Evolutionary conservation across 92 coral and sea anemone genomes (phyloP).

Genomic region (Parazoanthus swiftii): DNA sequence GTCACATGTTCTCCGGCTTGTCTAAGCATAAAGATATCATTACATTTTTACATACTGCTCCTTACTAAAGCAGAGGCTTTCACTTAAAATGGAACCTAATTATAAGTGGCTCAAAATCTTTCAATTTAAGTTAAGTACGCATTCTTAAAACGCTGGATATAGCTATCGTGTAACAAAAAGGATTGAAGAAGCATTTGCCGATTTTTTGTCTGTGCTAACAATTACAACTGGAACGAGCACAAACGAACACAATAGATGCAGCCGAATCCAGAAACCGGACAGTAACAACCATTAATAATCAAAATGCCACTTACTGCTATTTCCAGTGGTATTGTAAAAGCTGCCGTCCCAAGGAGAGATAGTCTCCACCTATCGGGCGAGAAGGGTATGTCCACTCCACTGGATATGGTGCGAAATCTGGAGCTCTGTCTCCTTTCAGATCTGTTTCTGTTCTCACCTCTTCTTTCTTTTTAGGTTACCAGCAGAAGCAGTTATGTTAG

Average conservation of each 20-base stretch:
- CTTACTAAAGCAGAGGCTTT: too few species aligned
- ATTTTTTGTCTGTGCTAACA: not conserved
- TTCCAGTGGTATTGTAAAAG: constrained; percentile 13
- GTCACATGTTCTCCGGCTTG: too few species aligned
- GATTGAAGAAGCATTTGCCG: not conserved
- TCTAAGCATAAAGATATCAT: too few species aligned
- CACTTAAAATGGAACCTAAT: too few species aligned
- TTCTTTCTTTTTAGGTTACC: constrained; percentile 19
- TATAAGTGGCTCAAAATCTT: too few species aligned
- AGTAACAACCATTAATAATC: not conserved
- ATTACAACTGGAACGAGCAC: not conserved
- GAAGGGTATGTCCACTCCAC: constrained; percentile 44
- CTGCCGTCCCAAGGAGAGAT: constrained; percentile 42
- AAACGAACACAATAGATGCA: not conserved
- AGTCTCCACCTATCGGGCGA: constrained; percentile 48
- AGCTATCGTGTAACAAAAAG: not conserved
- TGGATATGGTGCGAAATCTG: constrained; percentile 56
- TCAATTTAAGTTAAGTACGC: too few species aligned
- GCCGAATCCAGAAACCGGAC: not conserved
- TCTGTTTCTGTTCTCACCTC: constrained; percentile 43
- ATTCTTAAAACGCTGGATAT: too few species aligned
- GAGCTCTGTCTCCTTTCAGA: constrained; percentile 37
- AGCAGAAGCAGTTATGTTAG: not conserved
- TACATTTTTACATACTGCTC: too few species aligned
- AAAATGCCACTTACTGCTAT: constrained; percentile 18